Base-by-base conservation (phyloP, 92 coral and sea anemone species). In the Meandrina meandrites region DNA sequence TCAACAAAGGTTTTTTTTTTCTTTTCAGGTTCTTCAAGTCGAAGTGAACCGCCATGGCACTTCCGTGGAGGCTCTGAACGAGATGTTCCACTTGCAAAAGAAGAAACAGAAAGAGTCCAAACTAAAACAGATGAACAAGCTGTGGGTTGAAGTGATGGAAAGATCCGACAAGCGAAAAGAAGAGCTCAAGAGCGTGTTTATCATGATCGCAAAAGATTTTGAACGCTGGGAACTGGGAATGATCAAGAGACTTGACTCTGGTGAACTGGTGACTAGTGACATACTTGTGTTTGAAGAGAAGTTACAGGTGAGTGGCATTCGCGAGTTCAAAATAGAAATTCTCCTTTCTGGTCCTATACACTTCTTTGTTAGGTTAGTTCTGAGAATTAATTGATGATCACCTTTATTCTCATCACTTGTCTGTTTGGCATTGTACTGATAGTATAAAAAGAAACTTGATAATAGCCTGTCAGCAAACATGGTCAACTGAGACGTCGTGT, bases 21-120 rank as follows among this genome's bases (percentile, higher is more conserved):
- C 37, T 68, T 74, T 47, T 21, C 83, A 97, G 99, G 92, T 87
- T 15, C 90, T 95, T 77, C 97, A 95, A 86, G 90, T 87, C 81
- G 99, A 97, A 71, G 92, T 95, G 68, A 93, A 91, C 87, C 94
- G 98, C 31, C 95, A 91, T 74, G 98, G 99, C n/a, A 90, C 98
- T 9, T 90, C 98, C 10, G 96, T 97, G 15, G 98, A 95, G 66
- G 90, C 99, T 17, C 94, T 97, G 73, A 97, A 97, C 95, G 99
- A 97, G 79, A 94, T 97, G 90, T 96, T 92, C 86, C 91, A 91
- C 40, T 54, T 60, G 80, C 98, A 95, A 90, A 97, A 97, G 89
- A 96, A 95, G 94, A 97, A 97, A 83, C 95, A 93, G 50, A 97
- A 97, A 77, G 99, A 97, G 72, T 93, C 96, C 48, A 97, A 97